Evolutionary conservation across 2,888 invertebrate species (phyloP).

Genomic region (Brenthis hecate): DNA sequence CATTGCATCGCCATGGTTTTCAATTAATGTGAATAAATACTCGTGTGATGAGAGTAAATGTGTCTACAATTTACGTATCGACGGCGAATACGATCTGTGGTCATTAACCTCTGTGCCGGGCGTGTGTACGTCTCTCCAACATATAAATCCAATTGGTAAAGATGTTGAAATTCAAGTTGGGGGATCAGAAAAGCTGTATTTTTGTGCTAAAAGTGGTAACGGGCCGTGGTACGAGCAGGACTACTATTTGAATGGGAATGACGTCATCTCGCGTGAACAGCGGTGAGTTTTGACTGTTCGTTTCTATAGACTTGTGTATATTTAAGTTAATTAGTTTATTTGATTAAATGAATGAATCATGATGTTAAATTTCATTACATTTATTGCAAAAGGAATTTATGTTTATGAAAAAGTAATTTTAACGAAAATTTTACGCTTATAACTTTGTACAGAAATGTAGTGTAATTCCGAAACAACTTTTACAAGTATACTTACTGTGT

Average conservation of each 20-base stretch:
- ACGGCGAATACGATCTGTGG: conserved; percentile 61
- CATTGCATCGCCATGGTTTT: conserved; percentile 69
- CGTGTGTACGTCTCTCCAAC: conserved; percentile 48
- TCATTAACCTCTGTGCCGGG: conserved; percentile 63
- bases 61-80: conserved; percentile 63
- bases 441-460: too few species aligned
- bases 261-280: conserved; percentile 61
- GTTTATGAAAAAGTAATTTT: too few species aligned
- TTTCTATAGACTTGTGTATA: neutral
- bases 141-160: conserved; percentile 43
- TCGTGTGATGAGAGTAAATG: conserved; percentile 59
- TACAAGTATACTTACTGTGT: too few species aligned
- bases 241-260: conserved; percentile 71
- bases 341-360: neutral
- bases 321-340: conserved; percentile 11
- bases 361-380: too few species aligned
- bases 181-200: conserved; percentile 55
- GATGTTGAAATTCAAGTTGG: conserved; percentile 55
- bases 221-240: conserved; percentile 69
- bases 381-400: too few species aligned
- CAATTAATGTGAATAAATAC: conserved; percentile 56
- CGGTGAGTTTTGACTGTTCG: conserved; percentile 52
- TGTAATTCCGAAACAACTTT: too few species aligned
- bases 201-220: conserved; percentile 62
- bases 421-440: too few species aligned